Conservation (phyloP, 2,113 vertebrate genomes). For the Recurvirostra avosetta region DNA sequence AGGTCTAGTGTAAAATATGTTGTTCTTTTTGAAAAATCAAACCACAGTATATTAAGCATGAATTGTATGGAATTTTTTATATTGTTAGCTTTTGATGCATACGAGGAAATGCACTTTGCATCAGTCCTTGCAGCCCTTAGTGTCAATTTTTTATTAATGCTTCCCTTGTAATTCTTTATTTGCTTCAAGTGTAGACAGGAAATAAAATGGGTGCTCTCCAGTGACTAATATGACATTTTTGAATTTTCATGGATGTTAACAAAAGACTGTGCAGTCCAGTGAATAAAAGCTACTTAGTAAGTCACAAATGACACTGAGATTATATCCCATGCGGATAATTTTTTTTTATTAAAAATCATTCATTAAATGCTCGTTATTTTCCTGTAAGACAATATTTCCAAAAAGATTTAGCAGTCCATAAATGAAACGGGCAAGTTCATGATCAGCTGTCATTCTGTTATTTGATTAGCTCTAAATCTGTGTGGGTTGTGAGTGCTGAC, state of each 20-base stretch:
- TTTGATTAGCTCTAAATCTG: background rate
- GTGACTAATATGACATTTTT: background rate
- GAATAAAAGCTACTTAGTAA: background rate
- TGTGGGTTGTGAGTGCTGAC: background rate
- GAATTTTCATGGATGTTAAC: background rate
- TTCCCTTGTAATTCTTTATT: constrained; percentile 43
- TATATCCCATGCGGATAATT: background rate
- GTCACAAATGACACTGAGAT: background rate
- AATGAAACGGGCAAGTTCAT: background rate
- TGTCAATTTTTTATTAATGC: constrained; percentile 43
- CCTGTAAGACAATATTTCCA: background rate
- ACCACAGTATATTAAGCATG: background rate
- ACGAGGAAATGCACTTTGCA: background rate
- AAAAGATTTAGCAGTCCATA: background rate
- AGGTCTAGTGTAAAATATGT: background rate
- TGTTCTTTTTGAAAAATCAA: background rate
- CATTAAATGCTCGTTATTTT: background rate
- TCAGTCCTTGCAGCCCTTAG: background rate
- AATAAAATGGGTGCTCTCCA: background rate
- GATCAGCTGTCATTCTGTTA: background rate
- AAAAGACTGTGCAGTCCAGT: background rate
- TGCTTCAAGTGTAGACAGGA: background rate
- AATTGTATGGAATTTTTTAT: background rate
- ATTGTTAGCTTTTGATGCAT: background rate
- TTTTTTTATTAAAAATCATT: background rate